Evolutionary conservation across 2,888 invertebrate genomes (phyloP).

Genomic region (Chaitophorus viminalis): DNA sequence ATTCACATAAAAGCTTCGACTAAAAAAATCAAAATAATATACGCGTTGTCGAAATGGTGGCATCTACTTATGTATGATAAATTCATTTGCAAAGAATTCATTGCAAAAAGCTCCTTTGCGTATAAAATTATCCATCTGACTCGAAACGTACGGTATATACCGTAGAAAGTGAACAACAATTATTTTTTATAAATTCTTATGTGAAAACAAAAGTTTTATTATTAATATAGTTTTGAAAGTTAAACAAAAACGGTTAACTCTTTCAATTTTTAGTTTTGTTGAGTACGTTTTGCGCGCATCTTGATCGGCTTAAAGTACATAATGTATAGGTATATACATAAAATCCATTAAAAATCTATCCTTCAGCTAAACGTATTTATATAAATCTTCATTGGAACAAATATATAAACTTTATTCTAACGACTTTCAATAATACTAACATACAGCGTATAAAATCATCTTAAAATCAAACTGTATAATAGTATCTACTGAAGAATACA

Average conservation of each 20-base stretch:
- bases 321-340: no score
- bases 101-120: neutral
- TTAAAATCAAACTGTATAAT: neutral
- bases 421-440: neutral
- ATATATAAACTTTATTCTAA: slow-evolving; percentile 25
- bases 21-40: neutral
- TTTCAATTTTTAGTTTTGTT: slow-evolving; percentile 28
- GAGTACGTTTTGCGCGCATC: slow-evolving; percentile 13
- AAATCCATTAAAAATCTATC: slow-evolving; percentile 31
- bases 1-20: neutral
- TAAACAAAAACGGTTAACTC: slow-evolving; percentile 37
- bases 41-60: neutral
- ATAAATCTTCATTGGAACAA: neutral
- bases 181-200: slow-evolving; percentile 24
- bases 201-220: slow-evolving; percentile 49
- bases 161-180: neutral
- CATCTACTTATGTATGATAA: neutral
- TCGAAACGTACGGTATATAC: neutral
- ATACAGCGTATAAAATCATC: neutral
- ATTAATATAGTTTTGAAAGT: slow-evolving; percentile 54
- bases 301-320: neutral
- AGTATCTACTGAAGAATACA: no score
- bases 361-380: neutral
- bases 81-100: neutral
- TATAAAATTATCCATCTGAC: neutral